phyloP scores from a whole-genome alignment of 2,113 vertebrate genomes.

The Leptodactylus fuscus region DNA sequence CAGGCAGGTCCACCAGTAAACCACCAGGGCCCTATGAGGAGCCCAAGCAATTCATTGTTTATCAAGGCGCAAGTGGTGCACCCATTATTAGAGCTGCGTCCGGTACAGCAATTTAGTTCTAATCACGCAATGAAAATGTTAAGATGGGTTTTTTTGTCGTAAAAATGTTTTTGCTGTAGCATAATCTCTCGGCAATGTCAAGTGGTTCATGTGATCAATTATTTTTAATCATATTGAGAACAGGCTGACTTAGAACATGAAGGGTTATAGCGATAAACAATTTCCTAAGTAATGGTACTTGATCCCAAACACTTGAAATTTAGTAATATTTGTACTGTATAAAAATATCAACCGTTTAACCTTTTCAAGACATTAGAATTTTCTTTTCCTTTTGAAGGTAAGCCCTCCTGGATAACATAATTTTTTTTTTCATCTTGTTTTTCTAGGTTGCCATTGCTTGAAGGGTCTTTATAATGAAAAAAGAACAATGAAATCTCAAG shows the following conservation, averaged over 20 bases:
- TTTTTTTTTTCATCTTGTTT: not conserved
- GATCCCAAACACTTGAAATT: not conserved
- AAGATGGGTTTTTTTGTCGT: too few species aligned
- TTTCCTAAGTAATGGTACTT: not conserved
- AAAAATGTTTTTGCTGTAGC: not conserved
- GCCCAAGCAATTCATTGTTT: too few species aligned
- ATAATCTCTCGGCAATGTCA: not conserved
- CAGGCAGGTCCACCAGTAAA: too few species aligned
- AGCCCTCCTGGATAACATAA: not conserved
- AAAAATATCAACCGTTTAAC: not conserved
- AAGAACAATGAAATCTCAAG: slow-evolving; percentile 38
- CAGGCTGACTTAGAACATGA: not conserved
- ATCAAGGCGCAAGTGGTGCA: too few species aligned
- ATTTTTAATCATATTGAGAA: not conserved
- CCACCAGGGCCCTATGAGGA: too few species aligned
- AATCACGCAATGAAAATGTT: not conserved
- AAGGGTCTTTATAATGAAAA: slow-evolving; percentile 23
- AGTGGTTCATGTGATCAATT: not conserved
- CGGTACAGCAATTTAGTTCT: not conserved
- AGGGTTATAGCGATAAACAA: too few species aligned
- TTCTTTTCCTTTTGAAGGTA: not conserved
- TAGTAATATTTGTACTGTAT: not conserved
- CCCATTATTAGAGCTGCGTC: not conserved
- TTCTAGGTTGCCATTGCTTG: slow-evolving; percentile 27
- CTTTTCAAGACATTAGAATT: not conserved